Evolutionary conservation across 2,797 vertebrate genomes (phyloP).

Genomic region (Gadopsis bispinosus): DNA sequence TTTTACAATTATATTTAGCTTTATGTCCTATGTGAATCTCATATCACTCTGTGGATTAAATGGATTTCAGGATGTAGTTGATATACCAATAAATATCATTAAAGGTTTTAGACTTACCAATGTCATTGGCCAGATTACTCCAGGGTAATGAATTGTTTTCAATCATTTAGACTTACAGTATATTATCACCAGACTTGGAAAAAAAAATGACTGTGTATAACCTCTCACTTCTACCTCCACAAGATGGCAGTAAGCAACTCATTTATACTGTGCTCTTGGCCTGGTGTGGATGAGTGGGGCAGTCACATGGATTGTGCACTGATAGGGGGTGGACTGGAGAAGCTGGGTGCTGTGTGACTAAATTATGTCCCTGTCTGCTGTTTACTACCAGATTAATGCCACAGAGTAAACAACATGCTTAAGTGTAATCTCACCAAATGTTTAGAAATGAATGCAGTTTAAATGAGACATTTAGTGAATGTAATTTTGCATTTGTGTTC

Average conservation of each 20-base stretch:
- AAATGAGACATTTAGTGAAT: background rate
- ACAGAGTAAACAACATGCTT: conserved; percentile 33
- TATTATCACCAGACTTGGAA: background rate
- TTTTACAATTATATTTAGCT: conserved; percentile 36
- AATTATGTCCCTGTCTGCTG: conserved; percentile 55
- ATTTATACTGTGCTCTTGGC: conserved; percentile 49
- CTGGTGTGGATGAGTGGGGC: conserved; percentile 63
- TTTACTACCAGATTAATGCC: conserved; percentile 54
- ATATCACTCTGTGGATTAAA: conserved; percentile 47
- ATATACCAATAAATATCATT: conserved; percentile 44
- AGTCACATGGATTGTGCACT: conserved; percentile 83
- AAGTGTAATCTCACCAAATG: background rate
- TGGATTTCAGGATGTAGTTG: conserved; percentile 59
- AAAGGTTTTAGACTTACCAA: conserved; percentile 15
- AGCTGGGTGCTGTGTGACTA: conserved; percentile 48
- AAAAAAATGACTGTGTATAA: conserved; percentile 30
- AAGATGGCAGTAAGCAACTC: conserved; percentile 82
- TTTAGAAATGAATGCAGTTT: background rate
- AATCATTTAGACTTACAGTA: background rate
- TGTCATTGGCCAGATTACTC: conserved; percentile 22
- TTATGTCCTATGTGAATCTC: conserved; percentile 42
- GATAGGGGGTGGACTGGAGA: conserved; percentile 64
- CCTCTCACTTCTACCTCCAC: conserved; percentile 66
- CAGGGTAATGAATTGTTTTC: conserved; percentile 19
- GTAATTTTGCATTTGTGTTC: background rate